phyloP scores from a whole-genome alignment of 2,888 invertebrate genomes.

The Pseudococcus viburni region DNA sequence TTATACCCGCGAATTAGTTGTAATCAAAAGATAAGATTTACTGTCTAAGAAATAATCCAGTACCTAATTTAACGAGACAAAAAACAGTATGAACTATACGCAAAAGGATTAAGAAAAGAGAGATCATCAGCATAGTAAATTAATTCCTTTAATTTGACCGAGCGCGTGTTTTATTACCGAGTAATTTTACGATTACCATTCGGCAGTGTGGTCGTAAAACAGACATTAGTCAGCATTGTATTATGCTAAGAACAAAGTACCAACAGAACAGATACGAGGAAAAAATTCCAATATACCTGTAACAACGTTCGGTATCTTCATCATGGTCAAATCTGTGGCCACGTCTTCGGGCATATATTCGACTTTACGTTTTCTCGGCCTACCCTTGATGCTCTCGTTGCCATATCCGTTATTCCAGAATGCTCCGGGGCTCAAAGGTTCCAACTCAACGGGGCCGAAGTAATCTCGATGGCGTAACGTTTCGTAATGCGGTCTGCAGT shows the following conservation, averaged over 20 bases:
- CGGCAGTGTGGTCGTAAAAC: constrained; percentile 16
- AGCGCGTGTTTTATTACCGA: constrained; percentile 32
- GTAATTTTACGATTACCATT: constrained; percentile 1
- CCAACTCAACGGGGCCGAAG: constrained; percentile 68
- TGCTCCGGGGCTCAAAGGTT: constrained; percentile 72
- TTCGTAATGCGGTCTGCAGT: constrained; percentile 80
- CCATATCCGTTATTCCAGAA: constrained; percentile 72
- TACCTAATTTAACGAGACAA: background rate
- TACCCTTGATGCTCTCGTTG: constrained; percentile 75
- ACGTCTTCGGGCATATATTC: constrained; percentile 65
- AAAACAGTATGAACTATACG: background rate
- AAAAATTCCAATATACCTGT: constrained; percentile 44
- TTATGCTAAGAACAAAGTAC: background rate
- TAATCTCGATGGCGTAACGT: constrained; percentile 72
- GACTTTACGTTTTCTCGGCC: constrained; percentile 85
- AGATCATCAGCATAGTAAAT: background rate
- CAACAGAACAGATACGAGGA: background rate
- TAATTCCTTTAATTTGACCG: constrained; percentile 7
- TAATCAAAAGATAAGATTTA: constrained; percentile 58
- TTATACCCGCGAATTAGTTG: constrained; percentile 59
- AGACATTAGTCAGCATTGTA: constrained; percentile 25
- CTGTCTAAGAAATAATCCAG: background rate
- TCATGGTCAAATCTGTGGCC: constrained; percentile 63
- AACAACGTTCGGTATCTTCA: constrained; percentile 57
- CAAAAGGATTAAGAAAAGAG: background rate